Percentiles rank a stretch among this genome's conserved stretches.
These are phyloP conservation scores for Halotydeus destructor DNA, from an alignment of 1,140 invertebrate genomes.

Conservation along the genomic window DNA sequence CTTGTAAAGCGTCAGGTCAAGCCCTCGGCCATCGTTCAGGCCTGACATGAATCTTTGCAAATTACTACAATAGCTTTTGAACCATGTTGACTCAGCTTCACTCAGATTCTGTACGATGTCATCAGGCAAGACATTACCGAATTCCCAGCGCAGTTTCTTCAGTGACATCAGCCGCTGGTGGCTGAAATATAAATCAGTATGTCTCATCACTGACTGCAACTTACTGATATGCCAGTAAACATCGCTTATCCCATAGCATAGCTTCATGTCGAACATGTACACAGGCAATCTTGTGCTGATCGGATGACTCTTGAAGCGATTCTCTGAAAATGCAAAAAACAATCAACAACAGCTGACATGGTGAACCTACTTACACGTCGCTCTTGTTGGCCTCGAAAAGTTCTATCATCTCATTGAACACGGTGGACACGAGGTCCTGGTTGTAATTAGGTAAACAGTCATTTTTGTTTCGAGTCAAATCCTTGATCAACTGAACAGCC, in stretches of 20 bases:
- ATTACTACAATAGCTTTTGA: conserved; percentile 62
- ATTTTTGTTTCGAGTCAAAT: conserved; percentile 3
- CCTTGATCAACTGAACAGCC: conserved; percentile 9
- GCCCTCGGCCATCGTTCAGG: conserved; percentile 47
- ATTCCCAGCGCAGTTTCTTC: conserved; percentile 68
- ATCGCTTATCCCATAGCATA: conserved; percentile 67
- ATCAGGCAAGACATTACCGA: conserved; percentile 64
- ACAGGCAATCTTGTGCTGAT: conserved; percentile 3
- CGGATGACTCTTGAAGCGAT: background rate
- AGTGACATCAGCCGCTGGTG: conserved; percentile 57
- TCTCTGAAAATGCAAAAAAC: background rate
- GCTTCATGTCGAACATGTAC: conserved; percentile 52
- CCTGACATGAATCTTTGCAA: conserved; percentile 72
- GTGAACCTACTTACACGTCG: conserved; percentile 39
- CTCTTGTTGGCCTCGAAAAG: conserved; percentile 48
- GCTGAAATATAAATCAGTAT: conserved; percentile 22
- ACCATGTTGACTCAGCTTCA: conserved; percentile 61
- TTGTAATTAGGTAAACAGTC: conserved; percentile 10
- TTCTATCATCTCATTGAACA: conserved; percentile 50
- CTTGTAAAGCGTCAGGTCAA: conserved; percentile 71
- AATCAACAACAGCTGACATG: conserved; percentile 3
- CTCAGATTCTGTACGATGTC: conserved; percentile 61
- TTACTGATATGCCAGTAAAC: conserved; percentile 63
- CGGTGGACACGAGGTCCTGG: conserved; percentile 22
- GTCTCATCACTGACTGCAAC: conserved; percentile 14